Evolutionary conservation across 1,140 invertebrate species (phyloP).

Genomic region (Brachionus paranguensis): DNA sequence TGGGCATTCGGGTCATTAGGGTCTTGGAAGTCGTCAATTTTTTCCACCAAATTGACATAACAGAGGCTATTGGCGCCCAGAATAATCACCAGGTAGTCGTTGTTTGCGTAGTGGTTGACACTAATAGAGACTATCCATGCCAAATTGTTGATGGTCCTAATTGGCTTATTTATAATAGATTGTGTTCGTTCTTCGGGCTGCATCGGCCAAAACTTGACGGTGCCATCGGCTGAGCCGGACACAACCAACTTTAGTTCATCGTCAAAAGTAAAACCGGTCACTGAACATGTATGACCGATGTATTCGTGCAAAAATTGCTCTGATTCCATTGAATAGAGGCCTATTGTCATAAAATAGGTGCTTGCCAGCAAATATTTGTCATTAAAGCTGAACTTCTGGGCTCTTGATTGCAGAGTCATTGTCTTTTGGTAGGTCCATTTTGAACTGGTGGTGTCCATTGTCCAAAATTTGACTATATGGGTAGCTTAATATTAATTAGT

Average conservation of each 20-base stretch:
- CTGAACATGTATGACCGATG: constrained; percentile 26
- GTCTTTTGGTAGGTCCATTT: background rate
- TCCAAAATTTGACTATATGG: constrained; percentile 32
- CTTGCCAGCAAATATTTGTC: background rate
- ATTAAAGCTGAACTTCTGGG: background rate
- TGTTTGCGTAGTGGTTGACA: background rate
- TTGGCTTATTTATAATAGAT: background rate
- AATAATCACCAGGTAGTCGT: background rate
- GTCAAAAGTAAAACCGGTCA: constrained; percentile 22
- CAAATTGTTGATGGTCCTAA: background rate
- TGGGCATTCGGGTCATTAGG: background rate
- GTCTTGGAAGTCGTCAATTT: background rate
- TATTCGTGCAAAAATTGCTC: constrained; percentile 1
- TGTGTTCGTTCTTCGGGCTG: background rate
- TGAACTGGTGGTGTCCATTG: background rate
- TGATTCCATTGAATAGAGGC: background rate
- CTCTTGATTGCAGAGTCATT: constrained; percentile 16
- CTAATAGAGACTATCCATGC: background rate
- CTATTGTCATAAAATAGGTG: constrained; percentile 26
- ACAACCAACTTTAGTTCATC: background rate
- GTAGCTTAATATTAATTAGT: constrained; percentile 20
- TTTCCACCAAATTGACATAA: background rate
- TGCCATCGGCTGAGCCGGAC: background rate
- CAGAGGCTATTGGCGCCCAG: background rate
- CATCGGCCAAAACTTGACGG: background rate